Base-by-base conservation (phyloP, 2,888 invertebrate species). In the Dasysyrphus tricinctus region DNA sequence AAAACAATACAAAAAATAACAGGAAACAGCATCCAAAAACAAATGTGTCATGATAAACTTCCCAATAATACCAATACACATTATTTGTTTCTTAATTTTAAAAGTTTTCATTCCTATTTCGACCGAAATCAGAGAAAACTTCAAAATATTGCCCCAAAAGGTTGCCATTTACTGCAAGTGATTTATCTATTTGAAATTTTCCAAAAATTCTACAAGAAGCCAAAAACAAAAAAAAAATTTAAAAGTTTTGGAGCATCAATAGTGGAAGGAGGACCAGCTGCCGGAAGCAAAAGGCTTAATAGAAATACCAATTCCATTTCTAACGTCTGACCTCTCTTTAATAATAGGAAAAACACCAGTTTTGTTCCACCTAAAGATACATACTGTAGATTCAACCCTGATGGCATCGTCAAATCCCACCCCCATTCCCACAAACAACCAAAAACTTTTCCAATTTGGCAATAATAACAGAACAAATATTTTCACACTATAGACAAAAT, bases 391-490 rank as follows among this genome's bases (percentile, higher is more conserved):
- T 49, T 49, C 19, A 49, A 12, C 24, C 11, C 51, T 7, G 24
- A 24, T 24, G 19, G 19, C 5, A 12, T 51, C 1, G 24, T 24
- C 12, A 19, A 24, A 51, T 24, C 16, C 61, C 49, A 47, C 74
- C 49, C 54, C 56, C 42, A 34, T 24, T 3, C 54, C 34, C 49
- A 34, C 39, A 49, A 76, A 67, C 49, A 59, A 61, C 37, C 16
- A 37, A 87, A n/a, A 87, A 87, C 79, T 87, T 87, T 87, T 87
- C 79, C 86, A 87, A 87, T 87, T 87, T 87, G 75, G 79, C 79
- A 87, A 87, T 87, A 87, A 87, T 87, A 82, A 87, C 78, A 80
- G 69, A 87, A 82, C 82, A 87, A 74, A 82, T 82, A 87, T 82
- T 87, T 87, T 79, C 76, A 79, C 82, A 79, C 79, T 56, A 44